Conservation (phyloP, 2,888 invertebrate species). For the Lapara coniferarum region DNA sequence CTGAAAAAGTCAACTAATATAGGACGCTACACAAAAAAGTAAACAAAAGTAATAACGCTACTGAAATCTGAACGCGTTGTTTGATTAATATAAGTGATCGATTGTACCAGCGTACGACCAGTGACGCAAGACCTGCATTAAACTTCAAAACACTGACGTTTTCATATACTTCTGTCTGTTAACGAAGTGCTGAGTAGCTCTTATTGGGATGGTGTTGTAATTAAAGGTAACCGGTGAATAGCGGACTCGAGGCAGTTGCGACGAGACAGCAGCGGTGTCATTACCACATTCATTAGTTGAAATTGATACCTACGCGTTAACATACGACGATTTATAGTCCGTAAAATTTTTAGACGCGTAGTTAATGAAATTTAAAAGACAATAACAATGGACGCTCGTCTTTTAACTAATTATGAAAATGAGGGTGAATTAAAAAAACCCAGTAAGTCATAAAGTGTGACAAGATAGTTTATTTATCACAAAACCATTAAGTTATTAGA, state of each 20-base stretch:
- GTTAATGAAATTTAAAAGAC: background rate
- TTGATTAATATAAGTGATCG: conserved; percentile 30
- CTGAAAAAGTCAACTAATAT: too few species aligned
- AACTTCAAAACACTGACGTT: conserved; percentile 23
- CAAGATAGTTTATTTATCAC: background rate
- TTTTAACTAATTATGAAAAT: conserved; percentile 29
- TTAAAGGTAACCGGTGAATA: conserved; percentile 37
- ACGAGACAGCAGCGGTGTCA: conserved; percentile 37
- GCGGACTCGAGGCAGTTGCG: conserved; percentile 41
- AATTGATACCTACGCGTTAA: conserved; percentile 41
- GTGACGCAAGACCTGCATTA: conserved; percentile 21
- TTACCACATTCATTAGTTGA: conserved; percentile 33
- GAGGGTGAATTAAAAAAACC: conserved; percentile 16
- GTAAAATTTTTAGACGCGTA: background rate
- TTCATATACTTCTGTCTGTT: background rate
- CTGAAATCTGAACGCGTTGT: background rate
- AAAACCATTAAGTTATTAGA: too few species aligned
- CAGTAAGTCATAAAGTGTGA: background rate
- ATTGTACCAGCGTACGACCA: conserved; percentile 29
- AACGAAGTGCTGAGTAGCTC: conserved; percentile 29
- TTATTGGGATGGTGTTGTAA: conserved; percentile 30
- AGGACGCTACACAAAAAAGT: background rate
- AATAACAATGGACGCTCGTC: conserved; percentile 29
- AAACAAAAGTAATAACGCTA: conserved; percentile 10
- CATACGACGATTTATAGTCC: conserved; percentile 15